Base-by-base conservation (phyloP, 2,888 invertebrate genomes). In the Phyllotreta cruciferae region DNA sequence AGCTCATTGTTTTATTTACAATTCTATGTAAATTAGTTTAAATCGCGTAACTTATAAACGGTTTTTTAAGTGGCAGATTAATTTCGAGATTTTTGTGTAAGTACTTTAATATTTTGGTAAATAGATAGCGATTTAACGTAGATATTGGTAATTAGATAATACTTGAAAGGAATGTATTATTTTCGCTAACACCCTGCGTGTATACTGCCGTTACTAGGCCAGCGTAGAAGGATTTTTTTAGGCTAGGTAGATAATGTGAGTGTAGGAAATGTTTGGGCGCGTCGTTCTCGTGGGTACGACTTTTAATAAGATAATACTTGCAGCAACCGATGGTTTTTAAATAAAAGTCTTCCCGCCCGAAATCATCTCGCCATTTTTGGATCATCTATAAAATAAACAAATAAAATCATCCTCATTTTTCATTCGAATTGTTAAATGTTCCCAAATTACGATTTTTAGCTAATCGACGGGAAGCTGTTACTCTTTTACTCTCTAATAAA, bases 341-440 rank as follows among this genome's bases (percentile, higher is more conserved):
- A 71, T 66, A 73, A 73, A 80, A 80, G 81, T 82, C 81, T 82
- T 82, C 81, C 81, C 80, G 80, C 81, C 81, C 80, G 79, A 79
- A 79, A 79, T 77, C 78, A 77, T 75, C 71, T 72, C 70, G 56
- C 60, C 63, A 58, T 66, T 66, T 64, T 62, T 66, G 47, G 60
- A 61, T 24, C 24, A 24, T 24, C 24, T n/a, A n/a, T n/a, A n/a
- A n/a, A n/a, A n/a, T n/a, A n/a, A 24, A 24, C 24, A 24, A 24
- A 24, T 24, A 57, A 66, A 61, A 66, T 63, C 66, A 64, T 55
- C 62, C 61, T 62, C 62, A 69, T 68, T 64, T 24, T 64, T 64
- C 64, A 64, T 64, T 54, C 24, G 13, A 37, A 58, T 52, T 52
- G 60, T 60, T 60, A 44, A 41, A 52, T 60, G 36, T 60, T 60